phyloP scores from a whole-genome alignment of 2,797 vertebrate species.

The Neosilurus mollespiculum region DNA sequence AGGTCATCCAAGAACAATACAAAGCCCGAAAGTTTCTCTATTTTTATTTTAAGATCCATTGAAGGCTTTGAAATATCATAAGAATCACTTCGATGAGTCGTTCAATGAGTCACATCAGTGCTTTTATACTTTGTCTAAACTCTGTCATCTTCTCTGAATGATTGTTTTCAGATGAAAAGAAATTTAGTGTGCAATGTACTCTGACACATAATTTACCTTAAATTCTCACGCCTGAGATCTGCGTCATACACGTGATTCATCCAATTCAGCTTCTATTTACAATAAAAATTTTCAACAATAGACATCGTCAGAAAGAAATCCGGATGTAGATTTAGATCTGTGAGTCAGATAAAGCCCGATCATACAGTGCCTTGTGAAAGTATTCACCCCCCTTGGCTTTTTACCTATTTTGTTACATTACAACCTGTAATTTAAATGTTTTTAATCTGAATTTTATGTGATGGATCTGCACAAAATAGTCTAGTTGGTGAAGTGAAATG shows the following conservation, averaged over 20 bases:
- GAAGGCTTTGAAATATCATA: neutral
- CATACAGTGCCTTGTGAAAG: too few relatives aligned
- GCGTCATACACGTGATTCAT: neutral
- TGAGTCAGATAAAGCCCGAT: neutral
- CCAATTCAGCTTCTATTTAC: neutral
- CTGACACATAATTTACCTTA: neutral
- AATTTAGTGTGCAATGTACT: neutral
- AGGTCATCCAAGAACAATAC: neutral
- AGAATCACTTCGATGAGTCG: neutral
- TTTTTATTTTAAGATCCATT: neutral
- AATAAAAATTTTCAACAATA: neutral
- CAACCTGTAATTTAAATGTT: too few relatives aligned
- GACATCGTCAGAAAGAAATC: neutral
- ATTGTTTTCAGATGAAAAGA: conserved; percentile 17
- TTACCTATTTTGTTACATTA: too few relatives aligned
- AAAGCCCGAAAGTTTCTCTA: neutral
- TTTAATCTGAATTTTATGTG: too few relatives aligned
- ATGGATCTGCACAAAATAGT: too few relatives aligned
- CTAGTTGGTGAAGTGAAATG: too few relatives aligned
- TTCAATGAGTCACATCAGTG: neutral
- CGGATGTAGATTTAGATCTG: neutral
- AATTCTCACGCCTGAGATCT: neutral
- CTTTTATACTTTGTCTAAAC: neutral
- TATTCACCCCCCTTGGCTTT: too few relatives aligned
- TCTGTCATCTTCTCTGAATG: neutral